A percentile compares a stretch with the other conserved stretches of the same genome.
phyloP scores from a whole-genome alignment of 2,888 invertebrate species.

The Pheosia gnoma region DNA sequence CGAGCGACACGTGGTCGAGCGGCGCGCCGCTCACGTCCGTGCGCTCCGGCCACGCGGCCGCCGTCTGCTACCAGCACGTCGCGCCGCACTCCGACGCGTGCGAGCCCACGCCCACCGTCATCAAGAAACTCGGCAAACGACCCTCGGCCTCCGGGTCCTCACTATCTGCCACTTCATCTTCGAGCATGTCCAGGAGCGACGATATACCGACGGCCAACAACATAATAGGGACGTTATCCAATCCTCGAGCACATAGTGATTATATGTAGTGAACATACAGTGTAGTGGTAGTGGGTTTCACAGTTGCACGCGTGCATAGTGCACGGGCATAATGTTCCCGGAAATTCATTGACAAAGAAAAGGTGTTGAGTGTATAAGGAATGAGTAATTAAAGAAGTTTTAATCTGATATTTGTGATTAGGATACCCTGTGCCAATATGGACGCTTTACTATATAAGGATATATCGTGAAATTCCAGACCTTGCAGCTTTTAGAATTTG shows the following conservation, averaged over 20 bases:
- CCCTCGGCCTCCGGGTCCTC: constrained; percentile 31
- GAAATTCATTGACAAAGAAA: not conserved
- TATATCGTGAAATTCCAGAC: not conserved
- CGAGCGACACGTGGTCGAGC: constrained; percentile 89
- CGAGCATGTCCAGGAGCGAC: constrained; percentile 41
- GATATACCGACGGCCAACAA: constrained; percentile 71
- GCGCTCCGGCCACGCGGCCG: constrained; percentile 96
- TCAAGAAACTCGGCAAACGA: constrained; percentile 48
- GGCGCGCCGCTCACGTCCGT: constrained; percentile 92
- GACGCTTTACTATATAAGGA: not conserved
- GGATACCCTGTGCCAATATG: not conserved
- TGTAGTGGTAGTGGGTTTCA: not conserved
- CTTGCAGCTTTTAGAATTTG: not conserved
- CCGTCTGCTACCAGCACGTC: constrained; percentile 92
- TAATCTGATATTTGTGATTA: constrained; percentile 1
- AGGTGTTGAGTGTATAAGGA: not conserved
- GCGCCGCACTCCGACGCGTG: constrained; percentile 63
- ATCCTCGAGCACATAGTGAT: constrained; percentile 46
- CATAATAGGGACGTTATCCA: constrained; percentile 70
- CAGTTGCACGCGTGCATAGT: not conserved
- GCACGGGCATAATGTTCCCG: not conserved
- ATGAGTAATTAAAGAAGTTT: not conserved
- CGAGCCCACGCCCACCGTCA: constrained; percentile 44
- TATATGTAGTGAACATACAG: constrained; percentile 28
- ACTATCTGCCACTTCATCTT: constrained; percentile 19